These are phyloP conservation scores for Dryas iulia DNA, from an alignment of 1,140 invertebrate species.

Conservation along the genomic window DNA sequence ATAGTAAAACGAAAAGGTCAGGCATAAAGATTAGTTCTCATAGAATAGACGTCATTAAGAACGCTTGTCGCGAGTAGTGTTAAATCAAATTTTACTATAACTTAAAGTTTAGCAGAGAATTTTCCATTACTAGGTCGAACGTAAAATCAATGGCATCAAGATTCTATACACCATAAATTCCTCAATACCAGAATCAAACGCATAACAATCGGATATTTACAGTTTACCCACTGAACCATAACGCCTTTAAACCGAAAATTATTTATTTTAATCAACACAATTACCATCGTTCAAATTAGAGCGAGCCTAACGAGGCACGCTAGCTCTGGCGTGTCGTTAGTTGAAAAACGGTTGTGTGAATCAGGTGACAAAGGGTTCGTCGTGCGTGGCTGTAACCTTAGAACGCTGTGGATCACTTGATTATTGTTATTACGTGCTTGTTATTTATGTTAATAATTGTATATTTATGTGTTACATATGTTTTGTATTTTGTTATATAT, in stretches of 20 bases:
- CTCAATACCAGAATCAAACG: not conserved
- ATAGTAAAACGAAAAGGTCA: no score
- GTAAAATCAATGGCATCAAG: no score
- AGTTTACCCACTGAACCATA: not conserved
- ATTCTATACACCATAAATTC: no score
- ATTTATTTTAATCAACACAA: conserved; percentile 25
- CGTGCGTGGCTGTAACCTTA: conserved; percentile 38
- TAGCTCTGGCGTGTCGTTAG: conserved; percentile 20
- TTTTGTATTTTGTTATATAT: no score
- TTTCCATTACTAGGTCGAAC: no score
- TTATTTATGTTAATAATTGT: conserved; percentile 21
- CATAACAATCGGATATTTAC: not conserved
- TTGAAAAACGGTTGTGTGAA: conserved; percentile 38
- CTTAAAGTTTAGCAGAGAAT: no score
- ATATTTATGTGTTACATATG: no score
- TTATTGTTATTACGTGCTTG: conserved; percentile 37
- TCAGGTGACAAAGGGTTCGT: conserved; percentile 42
- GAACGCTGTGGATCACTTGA: conserved; percentile 33
- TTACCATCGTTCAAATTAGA: conserved; percentile 20
- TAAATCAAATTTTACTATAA: no score
- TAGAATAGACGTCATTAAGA: no score
- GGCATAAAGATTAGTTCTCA: no score
- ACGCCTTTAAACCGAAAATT: not conserved
- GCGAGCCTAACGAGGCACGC: conserved; percentile 20
- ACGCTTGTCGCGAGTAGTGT: no score